Base-by-base conservation (phyloP, 2,113 vertebrate genomes). In the Orthochromis malagaraziensis region DNA sequence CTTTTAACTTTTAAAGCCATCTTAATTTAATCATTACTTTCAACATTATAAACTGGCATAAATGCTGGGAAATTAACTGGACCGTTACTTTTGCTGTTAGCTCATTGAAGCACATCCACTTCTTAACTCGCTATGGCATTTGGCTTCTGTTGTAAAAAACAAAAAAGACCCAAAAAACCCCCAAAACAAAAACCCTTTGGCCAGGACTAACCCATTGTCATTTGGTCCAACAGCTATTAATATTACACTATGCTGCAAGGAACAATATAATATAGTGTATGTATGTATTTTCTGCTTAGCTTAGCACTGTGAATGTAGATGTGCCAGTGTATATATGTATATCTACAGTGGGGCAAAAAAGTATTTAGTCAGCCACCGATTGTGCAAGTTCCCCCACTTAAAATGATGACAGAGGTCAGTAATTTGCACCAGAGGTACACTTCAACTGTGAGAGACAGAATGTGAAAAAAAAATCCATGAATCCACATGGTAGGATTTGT, bases 91-190 rank as follows among this genome's bases (percentile, higher is more conserved):
- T 12, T 45, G 1, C 70, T 26, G 16, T 77, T 77, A 77, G 26
- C 26, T 19, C 3, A 77, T 2, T 31, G 26, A 51, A n/a, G 26
- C 45, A 31, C 42, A 51, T 77, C 45, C 45, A 31, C 45, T 77
- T 49, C 16, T n/a, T 77, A 77, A 77, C 45, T 77, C 1, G 1
- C 29, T 51, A 33, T 77, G 45, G 47, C 45, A 77, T 77, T 51
- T 77, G 26, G 42, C 73, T 33, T 77, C 45, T 77, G 45, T 51
- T 73, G 14, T 73, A 45, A 73, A 16, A 45, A 73, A 35, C 29
- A 63, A 63, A 63, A 63, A 63, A 33, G 5, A 33, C 16, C 9
- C 29, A 2, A 63, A 60, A 6, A 4, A 0, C 0, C 4, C 17
- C 58, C 31, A 24, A 70, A 70, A 45, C 21, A 70, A 42, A 49